These are phyloP conservation scores for Agonopterix alstromeriana DNA, from an alignment of 2,888 invertebrate genomes.

Conservation along the genomic window DNA sequence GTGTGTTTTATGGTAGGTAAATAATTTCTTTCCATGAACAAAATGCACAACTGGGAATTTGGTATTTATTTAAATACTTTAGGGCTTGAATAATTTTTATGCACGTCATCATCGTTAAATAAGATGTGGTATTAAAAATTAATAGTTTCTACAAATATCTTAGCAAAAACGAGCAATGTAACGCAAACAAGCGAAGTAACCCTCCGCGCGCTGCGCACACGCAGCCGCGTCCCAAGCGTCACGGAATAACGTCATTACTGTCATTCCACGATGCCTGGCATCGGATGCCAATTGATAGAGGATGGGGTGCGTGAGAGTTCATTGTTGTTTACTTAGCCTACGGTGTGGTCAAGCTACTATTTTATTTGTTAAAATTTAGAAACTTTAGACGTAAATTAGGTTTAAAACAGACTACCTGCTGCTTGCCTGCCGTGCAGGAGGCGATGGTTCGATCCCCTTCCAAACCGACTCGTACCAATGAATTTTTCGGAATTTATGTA, in stretches of 20 bases:
- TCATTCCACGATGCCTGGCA: neutral
- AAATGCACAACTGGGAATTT: neutral
- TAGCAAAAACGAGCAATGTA: constrained; percentile 1
- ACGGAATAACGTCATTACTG: constrained; percentile 7
- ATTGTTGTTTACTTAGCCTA: neutral
- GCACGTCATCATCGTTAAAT: no score
- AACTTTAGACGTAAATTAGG: no score
- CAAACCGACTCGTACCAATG: no score
- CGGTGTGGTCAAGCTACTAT: no score
- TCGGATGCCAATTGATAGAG: constrained; percentile 1
- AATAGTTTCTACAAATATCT: neutral
- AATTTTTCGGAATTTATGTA: no score
- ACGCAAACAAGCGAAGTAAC: neutral
- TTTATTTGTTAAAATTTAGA: no score
- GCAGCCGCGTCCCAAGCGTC: neutral
- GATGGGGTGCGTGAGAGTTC: neutral
- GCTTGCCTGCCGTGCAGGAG: no score
- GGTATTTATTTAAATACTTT: no score
- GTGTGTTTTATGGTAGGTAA: neutral
- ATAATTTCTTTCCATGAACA: neutral
- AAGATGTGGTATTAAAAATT: no score
- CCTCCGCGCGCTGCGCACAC: neutral
- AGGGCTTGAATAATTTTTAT: no score
- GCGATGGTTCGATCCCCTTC: no score
- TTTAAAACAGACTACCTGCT: no score